Evolutionary conservation across 2,888 invertebrate species (phyloP).

Genomic region (Dugesia japonica): DNA sequence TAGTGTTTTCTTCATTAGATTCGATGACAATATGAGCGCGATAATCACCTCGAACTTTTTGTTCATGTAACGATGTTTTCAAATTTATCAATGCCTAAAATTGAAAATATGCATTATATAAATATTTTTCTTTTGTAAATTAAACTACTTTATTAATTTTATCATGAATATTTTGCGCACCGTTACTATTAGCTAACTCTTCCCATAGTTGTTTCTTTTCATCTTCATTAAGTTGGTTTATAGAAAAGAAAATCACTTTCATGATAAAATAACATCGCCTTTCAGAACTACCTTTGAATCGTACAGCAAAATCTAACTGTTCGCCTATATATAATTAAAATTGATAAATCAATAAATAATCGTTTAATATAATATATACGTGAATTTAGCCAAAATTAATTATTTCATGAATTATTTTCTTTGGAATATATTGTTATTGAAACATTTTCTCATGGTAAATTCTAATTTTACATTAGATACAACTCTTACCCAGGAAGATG

Average conservation of each 20-base stretch:
- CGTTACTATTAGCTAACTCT: not conserved
- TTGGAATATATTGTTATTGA: too few species aligned
- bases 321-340: too few species aligned
- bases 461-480: too few species aligned
- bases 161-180: not conserved
- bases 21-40: not conserved
- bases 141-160: not conserved
- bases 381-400: too few species aligned
- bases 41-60: not conserved
- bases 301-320: not conserved
- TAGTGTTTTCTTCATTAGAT: not conserved
- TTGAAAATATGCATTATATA: not conserved
- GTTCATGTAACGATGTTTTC: not conserved
- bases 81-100: not conserved
- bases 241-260: not conserved
- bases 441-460: too few species aligned
- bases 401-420: too few species aligned
- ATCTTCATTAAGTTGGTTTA: not conserved
- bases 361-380: too few species aligned
- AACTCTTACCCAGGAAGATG: too few species aligned
- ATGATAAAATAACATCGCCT: conserved; percentile 7
- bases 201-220: not conserved
- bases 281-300: conserved; percentile 1
- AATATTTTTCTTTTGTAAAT: not conserved
- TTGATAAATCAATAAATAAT: too few species aligned